These are phyloP conservation scores for Lathronympha strigana DNA, from an alignment of 2,888 invertebrate genomes.

Conservation along the genomic window DNA sequence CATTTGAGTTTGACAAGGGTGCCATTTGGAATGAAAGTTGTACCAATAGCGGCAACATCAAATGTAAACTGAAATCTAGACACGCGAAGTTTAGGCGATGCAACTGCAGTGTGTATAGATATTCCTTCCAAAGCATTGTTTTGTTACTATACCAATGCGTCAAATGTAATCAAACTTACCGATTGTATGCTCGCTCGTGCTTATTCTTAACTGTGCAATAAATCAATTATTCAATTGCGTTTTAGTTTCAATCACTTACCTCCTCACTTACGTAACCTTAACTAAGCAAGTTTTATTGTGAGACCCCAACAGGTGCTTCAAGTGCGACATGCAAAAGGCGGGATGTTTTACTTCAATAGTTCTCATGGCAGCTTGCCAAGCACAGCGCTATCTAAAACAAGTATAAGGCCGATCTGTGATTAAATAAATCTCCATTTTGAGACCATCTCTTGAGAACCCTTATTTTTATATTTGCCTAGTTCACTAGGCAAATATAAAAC, in stretches of 20 bases:
- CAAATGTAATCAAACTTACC: background rate
- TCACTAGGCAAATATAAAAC: too few species aligned
- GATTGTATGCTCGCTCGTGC: slow-evolving; percentile 34
- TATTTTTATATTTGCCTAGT: too few species aligned
- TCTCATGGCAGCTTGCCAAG: too few species aligned
- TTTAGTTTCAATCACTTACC: slow-evolving; percentile 1
- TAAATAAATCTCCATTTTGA: too few species aligned
- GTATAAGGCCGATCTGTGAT: too few species aligned
- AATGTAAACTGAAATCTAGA: background rate
- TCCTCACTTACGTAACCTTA: background rate
- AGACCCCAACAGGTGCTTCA: slow-evolving; percentile 9
- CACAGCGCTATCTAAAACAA: background rate
- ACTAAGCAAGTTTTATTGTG: slow-evolving; percentile 12
- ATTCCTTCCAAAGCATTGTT: background rate
- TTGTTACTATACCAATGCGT: background rate
- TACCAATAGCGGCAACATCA: background rate
- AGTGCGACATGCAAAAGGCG: slow-evolving; percentile 32
- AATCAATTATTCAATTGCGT: slow-evolving; percentile 26
- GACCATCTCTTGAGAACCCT: too few species aligned
- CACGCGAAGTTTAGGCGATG: too few species aligned
- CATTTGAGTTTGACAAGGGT: background rate
- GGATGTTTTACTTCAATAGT: slow-evolving; percentile 30
- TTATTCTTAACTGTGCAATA: slow-evolving; percentile 34
- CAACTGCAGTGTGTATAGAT: too few species aligned
- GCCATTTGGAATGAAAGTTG: background rate